Evolutionary conservation across 2,888 invertebrate genomes (phyloP), one percentile per base, ranked within the genome.

Genomic region (Empis livida): DNA sequence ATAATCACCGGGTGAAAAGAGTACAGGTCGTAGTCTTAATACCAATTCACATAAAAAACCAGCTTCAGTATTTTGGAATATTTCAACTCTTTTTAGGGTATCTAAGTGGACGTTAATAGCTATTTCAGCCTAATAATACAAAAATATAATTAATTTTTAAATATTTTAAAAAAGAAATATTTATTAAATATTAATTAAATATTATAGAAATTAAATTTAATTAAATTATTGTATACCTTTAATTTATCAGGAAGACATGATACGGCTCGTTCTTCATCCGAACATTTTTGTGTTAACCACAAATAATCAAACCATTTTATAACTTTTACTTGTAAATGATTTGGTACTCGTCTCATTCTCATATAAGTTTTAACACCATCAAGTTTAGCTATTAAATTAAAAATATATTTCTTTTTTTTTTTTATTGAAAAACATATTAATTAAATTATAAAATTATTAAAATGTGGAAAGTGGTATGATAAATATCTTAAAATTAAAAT

Each of bases 261-360:
- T 59, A 94, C 92, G 49, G 91, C 91, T 70, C 85, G 86, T 70
- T 96, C 95, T 70, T 97, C 96, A 68, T 96, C 94, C 20, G 94
- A 93, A 67, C 94, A 94, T 74, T 96, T 96, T 75, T 97, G 95
- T 56, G 94, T 94, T 63, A 95, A 82, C 96, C 97, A 97, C 62
- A 96, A 78, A 71, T 97, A 96, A 76, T 97, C 96, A 73, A 96
- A 97, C 96, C 96, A 97, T 72, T 94, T 93, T 73, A 97, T 96
- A 57, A 92, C 96, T 72, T 96, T 94, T 62, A 93, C 89, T 71
- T 97, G 95, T 51, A 97, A 78, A 71, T 92, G 88, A 59, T 84
- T 85, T 38, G 96, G 96, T 55, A 97, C 96, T 58, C 94, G 77
- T 45, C 96, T 79, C 86, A 96, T 89, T 54, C 92, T 78, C 96